A percentile compares a stretch with the other conserved stretches of the same genome.
Evolutionary conservation across 37 sponge, comb jelly and placozoan species (phyloP).

Genomic region (Oscarella lobularis): DNA sequence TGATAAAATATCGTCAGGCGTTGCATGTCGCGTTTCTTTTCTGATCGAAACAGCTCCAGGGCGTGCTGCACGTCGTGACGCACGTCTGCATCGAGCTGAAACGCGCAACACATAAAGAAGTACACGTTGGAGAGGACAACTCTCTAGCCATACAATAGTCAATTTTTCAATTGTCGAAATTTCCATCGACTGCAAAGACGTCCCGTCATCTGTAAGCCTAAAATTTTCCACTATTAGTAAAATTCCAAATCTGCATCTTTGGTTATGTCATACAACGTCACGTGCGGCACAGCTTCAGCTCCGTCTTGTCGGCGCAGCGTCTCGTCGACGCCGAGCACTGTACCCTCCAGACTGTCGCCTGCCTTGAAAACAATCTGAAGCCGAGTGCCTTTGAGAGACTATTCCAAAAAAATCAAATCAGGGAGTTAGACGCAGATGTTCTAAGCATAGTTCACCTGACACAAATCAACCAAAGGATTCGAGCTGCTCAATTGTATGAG

Average conservation of each 20-base stretch:
- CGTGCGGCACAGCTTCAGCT: neutral
- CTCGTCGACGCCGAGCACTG: constrained; percentile 54
- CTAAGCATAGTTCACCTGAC: constrained; percentile 6
- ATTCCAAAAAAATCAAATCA: neutral
- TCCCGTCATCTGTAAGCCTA: neutral
- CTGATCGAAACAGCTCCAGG: constrained; percentile 41
- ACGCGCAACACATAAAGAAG: neutral
- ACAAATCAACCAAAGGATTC: constrained; percentile 33
- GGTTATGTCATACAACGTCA: neutral
- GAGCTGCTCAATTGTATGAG: constrained; percentile 19
- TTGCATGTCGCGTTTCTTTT: constrained; percentile 46
- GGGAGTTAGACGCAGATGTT: neutral
- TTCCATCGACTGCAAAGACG: neutral
- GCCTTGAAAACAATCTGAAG: neutral
- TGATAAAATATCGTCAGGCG: constrained; percentile 65
- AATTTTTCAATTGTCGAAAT: neutral
- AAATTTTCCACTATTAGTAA: neutral
- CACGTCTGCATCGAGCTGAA: constrained; percentile 25
- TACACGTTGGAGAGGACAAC: neutral
- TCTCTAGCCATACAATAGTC: neutral
- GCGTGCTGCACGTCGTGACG: constrained; percentile 53
- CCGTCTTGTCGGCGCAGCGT: neutral
- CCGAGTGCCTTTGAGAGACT: neutral
- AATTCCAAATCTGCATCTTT: neutral
- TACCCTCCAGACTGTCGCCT: constrained; percentile 22